A percentile compares a stretch with the other conserved stretches of the same genome.
Evolutionary conservation across 2,113 vertebrate genomes (phyloP).

Genomic region (Columba livia): DNA sequence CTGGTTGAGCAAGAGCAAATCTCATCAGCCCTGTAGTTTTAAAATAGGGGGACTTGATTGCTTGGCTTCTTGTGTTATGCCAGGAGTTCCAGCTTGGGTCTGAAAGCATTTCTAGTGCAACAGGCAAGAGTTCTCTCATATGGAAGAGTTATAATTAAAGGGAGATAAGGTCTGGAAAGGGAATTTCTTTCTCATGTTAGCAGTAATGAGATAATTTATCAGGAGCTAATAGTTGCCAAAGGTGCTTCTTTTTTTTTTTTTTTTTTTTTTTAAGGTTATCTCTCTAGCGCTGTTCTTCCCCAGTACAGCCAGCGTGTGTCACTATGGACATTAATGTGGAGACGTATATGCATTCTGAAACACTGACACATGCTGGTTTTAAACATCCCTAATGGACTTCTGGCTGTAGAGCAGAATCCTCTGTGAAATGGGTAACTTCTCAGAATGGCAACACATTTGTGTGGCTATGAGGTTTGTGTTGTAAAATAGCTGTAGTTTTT

Average conservation of each 20-base stretch:
- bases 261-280: neutral
- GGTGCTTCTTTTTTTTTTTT: neutral
- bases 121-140: neutral
- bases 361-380: constrained; percentile 2
- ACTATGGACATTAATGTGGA: constrained; percentile 61
- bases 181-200: constrained; percentile 33
- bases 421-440: neutral
- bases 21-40: neutral
- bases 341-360: neutral
- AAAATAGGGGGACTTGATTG: neutral
- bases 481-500: neutral
- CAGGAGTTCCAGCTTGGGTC: neutral
- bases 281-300: constrained; percentile 54
- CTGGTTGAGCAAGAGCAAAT: neutral
- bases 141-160: constrained; percentile 15
- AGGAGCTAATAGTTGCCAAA: constrained; percentile 24
- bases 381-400: neutral
- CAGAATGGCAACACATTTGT: neutral
- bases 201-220: constrained; percentile 61
- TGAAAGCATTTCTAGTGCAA: neutral
- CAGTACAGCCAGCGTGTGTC: constrained; percentile 69
- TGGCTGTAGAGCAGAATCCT: neutral
- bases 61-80: neutral
- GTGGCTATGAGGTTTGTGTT: neutral
- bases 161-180: constrained; percentile 27